Evolutionary conservation across 2,113 vertebrate species (phyloP).

Genomic region (Scytalopus superciliaris): DNA sequence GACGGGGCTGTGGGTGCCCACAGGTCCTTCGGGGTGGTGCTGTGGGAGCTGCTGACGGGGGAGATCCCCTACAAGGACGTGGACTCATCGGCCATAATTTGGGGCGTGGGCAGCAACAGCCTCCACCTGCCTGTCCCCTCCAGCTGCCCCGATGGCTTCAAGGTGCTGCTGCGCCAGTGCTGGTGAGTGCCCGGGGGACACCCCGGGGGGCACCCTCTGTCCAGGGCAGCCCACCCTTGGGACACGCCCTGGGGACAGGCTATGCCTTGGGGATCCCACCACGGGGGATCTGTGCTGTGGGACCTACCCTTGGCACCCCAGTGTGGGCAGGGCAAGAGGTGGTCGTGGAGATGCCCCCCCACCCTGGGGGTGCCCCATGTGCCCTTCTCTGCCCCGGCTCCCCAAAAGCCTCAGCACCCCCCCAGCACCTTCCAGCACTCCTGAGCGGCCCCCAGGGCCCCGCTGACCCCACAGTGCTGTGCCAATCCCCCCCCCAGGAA

Average conservation of each 20-base stretch:
- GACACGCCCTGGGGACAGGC: rapidly evolving
- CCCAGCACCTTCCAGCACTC: no score
- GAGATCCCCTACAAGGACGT: constrained; percentile 98
- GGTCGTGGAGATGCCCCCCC: neutral
- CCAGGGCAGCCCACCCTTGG: neutral
- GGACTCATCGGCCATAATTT: constrained; percentile 96
- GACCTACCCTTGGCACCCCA: neutral
- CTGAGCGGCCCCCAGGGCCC: no score
- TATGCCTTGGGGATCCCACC: rapidly evolving
- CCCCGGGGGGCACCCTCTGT: neutral
- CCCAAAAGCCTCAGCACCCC: neutral
- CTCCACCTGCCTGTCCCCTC: constrained; percentile 94
- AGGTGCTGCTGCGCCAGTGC: constrained; percentile 93
- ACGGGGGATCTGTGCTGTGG: rapidly evolving
- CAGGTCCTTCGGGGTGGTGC: constrained; percentile 97
- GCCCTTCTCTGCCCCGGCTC: neutral
- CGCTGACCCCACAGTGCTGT: neutral
- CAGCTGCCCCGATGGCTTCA: constrained; percentile 96
- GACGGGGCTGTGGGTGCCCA: rapidly evolving
- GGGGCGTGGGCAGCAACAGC: constrained; percentile 98
- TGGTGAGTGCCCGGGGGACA: constrained; percentile 78
- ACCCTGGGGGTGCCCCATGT: rapidly evolving
- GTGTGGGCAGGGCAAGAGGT: neutral
- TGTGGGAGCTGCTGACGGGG: constrained; percentile 96
- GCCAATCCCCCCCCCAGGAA: constrained; percentile 76